These are phyloP conservation scores for Rafetus swinhoei DNA, from an alignment of 2,113 vertebrate genomes.

Conservation along the genomic window DNA sequence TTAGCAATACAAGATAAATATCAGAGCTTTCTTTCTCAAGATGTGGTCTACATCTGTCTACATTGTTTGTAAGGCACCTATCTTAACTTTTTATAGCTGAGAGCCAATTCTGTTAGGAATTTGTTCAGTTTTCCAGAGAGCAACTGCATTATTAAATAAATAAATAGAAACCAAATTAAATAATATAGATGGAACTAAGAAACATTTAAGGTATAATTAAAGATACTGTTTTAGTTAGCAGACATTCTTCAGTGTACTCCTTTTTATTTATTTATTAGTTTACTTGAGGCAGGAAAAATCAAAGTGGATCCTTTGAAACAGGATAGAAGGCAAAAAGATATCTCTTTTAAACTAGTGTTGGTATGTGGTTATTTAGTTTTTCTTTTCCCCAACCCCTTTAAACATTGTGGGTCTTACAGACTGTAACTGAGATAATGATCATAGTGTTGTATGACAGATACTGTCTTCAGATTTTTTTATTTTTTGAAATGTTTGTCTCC, in stretches of 20 bases:
- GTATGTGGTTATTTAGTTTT: background rate
- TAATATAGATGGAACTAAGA: rapidly evolving
- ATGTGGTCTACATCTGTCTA: background rate
- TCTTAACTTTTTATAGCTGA: background rate
- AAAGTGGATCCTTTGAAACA: background rate
- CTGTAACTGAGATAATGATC: rapidly evolving
- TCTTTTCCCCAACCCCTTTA: background rate
- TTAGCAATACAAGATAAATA: background rate
- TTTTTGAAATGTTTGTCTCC: background rate
- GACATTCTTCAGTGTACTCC: background rate
- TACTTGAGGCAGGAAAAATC: background rate
- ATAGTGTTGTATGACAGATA: background rate
- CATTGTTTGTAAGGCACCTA: background rate
- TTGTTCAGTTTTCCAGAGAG: background rate
- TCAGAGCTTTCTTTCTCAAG: background rate
- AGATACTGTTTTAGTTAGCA: background rate
- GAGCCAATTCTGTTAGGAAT: background rate
- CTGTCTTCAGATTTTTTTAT: background rate
- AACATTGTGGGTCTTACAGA: rapidly evolving
- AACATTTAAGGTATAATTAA: background rate
- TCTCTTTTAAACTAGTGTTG: background rate
- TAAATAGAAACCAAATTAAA: background rate
- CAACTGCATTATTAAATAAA: background rate
- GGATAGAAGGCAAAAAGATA: background rate
- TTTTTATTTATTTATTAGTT: background rate